These are phyloP conservation scores for Chondrosia reniformis DNA, from an alignment of 37 sponge, comb jelly and placozoan species.

Conservation along the genomic window DNA sequence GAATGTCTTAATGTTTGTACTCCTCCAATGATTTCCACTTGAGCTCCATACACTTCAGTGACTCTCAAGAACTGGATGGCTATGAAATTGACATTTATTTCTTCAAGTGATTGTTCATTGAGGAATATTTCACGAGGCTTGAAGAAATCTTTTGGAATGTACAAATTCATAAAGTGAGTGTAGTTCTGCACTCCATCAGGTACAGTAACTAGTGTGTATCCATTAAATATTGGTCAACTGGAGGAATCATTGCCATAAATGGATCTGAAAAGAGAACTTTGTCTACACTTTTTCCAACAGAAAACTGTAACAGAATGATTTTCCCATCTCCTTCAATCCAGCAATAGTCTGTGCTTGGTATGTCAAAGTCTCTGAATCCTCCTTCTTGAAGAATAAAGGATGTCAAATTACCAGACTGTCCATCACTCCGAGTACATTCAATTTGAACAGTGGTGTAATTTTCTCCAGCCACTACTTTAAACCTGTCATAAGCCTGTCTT, in stretches of 20 bases:
- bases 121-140: neutral
- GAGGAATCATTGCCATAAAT: slow-evolving; percentile 13
- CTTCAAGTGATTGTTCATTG: neutral
- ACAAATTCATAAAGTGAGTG: neutral
- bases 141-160: neutral
- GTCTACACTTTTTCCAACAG: neutral
- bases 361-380: neutral
- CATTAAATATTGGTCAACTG: neutral
- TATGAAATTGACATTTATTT: neutral
- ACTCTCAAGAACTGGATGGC: neutral
- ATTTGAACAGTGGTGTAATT: slow-evolving; percentile 27
- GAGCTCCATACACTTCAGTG: neutral
- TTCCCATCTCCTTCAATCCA: neutral
- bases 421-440: slow-evolving; percentile 2
- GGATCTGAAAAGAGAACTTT: neutral
- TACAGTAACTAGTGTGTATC: neutral
- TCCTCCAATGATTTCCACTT: neutral
- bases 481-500: slow-evolving; percentile 14
- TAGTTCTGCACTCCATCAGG: neutral
- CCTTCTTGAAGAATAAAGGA: neutral
- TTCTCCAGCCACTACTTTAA: slow-evolving; percentile 28
- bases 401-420: no score
- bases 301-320: slow-evolving; percentile 11
- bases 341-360: neutral
- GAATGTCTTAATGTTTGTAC: neutral